Base-by-base conservation (phyloP, 2,113 vertebrate genomes). In the Nibea albiflora region DNA sequence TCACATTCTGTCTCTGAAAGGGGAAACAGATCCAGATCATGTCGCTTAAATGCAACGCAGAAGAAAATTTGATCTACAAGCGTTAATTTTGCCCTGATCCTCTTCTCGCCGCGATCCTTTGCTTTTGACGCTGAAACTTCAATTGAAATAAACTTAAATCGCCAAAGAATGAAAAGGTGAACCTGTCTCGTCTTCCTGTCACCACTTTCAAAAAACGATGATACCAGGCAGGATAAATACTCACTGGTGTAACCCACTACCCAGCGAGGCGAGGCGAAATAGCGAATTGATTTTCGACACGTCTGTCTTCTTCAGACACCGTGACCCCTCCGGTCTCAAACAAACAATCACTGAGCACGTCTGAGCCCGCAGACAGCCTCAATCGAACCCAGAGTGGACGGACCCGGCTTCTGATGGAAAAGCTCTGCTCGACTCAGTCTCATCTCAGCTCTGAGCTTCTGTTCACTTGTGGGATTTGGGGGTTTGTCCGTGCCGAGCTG, bases 201-300 rank as follows among this genome's bases (percentile, higher is more conserved):
- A 68, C 44, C 60, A 47, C 53, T 10, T 24, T 24, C 2, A 14
- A 52, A 83, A 10, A 47, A 77, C 49, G 35, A 77, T 57, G 54
- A 79, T 42, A 14, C 2, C 49, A 5, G 10, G 26, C 68, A 64
- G 80, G 58, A 63, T 50, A 52, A n/a, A 88, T 88, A 91, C 91
- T 92, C 90, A 89, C 90, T 78, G 81, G 73, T 69, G 69, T 47
- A 58, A 80, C 73, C 53, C 76, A 81, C 67, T 22, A 76, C 67
- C 62, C 71, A 72, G 79, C 20, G 54, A 71, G 53, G 47, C 15
- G 49, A 8, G 42, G 73, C 47, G 20, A 83, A 91, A 73, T 4
- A 74, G 64, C 5, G 4, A 76, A 79, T 53, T 47, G 83, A 73
- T 80, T 69, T 57, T 67, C 63, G 61, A 71, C 63, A 52, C 57